Base-by-base conservation (phyloP, 2,797 vertebrate genomes). In the Eulemur coronatus region DNA sequence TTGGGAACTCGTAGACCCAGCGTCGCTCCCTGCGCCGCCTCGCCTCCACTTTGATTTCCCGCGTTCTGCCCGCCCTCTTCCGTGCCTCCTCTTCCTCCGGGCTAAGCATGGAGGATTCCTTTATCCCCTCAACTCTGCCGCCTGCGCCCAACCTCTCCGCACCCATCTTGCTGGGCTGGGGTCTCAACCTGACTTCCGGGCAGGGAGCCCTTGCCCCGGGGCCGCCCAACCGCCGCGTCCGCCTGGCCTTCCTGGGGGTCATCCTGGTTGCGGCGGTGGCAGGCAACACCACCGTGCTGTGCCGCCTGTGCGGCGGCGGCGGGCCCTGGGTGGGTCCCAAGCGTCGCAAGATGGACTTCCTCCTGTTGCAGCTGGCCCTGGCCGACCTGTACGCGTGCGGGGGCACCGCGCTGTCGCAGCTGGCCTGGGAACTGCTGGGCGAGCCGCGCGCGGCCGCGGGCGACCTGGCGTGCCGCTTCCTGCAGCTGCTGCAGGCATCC, bases 321-420 rank as follows among this genome's bases (percentile, higher is more conserved):
- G 86, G 96, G 12, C 50, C 90, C 72, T 80, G 98, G 96, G 67
- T 94, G 1, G 89, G 96, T 14, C 96, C 97, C 41, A 96, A 95
- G 70, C 97, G 97, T 75, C 95, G 98, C 78, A 97, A 97, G 96
- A 98, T 98, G 97, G 98, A 99, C 80, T 98, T 98, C 78, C 95
- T 99, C 50, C 73, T 98, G 84, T 97, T 89, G 11, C 98, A 99
- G 61, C 97, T 99, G 95, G 98, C 98, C 8, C 76, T 98, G 52
- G 98, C 98, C 14, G 98, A 98, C 76, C 98, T 98, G 57, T 98
- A 97, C 84, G 97, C 98, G 35, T 97, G 98, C 76, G 97, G 98
- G 9, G 86, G 97, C 50, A 70, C 97, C 7, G 91, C 98, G 33
- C 79, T 98, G 43, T 96, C 97, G 17, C 98, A 97, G 79, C 96